Evolutionary conservation across 2,113 vertebrate genomes (phyloP).

Genomic region (Petroica traversi): DNA sequence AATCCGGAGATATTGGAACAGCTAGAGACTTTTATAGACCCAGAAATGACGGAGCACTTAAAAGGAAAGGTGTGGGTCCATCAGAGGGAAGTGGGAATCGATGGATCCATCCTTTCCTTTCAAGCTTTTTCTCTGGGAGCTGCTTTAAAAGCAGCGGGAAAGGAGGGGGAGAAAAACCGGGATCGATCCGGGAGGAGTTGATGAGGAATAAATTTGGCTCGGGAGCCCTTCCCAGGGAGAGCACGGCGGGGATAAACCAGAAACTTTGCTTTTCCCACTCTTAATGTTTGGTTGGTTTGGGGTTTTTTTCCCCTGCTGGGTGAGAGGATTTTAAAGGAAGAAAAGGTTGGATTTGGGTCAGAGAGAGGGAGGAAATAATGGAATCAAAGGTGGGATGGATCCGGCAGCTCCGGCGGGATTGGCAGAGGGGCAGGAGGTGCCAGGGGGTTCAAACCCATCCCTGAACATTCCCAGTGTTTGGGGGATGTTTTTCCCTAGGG

Average conservation of each 20-base stretch:
- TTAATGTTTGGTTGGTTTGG: neutral
- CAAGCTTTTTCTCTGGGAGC: neutral
- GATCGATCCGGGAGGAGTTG: neutral
- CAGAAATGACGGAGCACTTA: neutral
- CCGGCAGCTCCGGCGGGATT: fast-evolving
- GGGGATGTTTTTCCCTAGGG: neutral
- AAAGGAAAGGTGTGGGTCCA: constrained; percentile 6
- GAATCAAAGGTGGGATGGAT: neutral
- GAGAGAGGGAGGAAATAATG: neutral
- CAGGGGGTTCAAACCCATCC: fast-evolving
- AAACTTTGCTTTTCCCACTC: neutral
- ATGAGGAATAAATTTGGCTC: neutral
- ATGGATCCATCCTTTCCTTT: neutral
- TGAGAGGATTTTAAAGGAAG: neutral
- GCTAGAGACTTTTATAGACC: neutral
- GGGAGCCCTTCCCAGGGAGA: neutral
- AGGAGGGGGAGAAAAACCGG: neutral
- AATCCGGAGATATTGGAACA: neutral
- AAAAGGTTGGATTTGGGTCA: neutral
- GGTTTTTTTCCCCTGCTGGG: neutral
- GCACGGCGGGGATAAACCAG: neutral
- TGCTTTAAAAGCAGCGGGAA: neutral
- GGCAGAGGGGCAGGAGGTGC: neutral
- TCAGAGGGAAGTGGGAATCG: neutral
- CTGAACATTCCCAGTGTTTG: fast-evolving